Base-by-base conservation (phyloP, 2,888 invertebrate species). In the Tethea ocularis region DNA sequence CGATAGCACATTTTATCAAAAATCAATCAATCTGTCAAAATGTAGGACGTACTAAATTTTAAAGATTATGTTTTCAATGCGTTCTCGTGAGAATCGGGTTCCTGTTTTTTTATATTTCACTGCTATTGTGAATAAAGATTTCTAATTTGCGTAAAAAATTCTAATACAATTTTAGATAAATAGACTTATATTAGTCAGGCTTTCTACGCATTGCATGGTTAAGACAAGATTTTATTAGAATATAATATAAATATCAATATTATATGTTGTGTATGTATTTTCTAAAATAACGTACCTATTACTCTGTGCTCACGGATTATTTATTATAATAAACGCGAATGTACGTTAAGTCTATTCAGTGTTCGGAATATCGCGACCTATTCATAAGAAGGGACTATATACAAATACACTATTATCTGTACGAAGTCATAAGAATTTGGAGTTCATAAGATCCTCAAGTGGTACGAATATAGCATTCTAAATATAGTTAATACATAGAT, bases 401-500 rank as follows among this genome's bases (percentile, higher is more conserved):
- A 91, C 88, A 92, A 87, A 90, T 88, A 88, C 84, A 78, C 77
- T 86, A 87, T 84, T 79, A 87, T 89, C 82, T 88, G 86, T 86
- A 84, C 81, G 80, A 87, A 91, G 91, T 93, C 93, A 91, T 93
- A 93, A 93, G 91, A 93, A 86, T 90, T 84, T 87, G 80, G 85
- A 89, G 86, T 90, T 93, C 92, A 93, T 92, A 92, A 93, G 92
- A 91, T 86, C 77, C 74, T 86, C 82, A 81, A 88, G 88, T 91
- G 88, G 89, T 91, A 86, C 88, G 80, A 87, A 82, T 86, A 74
- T 75, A 77, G 88, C 87, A 73, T 86, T 75, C 90, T 91, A 90
- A 81, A 85, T 85, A 87, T 84, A 73, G 78, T 85, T 87, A 87
- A 88, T 89, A 91, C 86, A 87, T 84, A 78, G 82, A 81, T 89